phyloP scores from a whole-genome alignment of 1,140 invertebrate genomes.

The Hycleus cichorii region DNA sequence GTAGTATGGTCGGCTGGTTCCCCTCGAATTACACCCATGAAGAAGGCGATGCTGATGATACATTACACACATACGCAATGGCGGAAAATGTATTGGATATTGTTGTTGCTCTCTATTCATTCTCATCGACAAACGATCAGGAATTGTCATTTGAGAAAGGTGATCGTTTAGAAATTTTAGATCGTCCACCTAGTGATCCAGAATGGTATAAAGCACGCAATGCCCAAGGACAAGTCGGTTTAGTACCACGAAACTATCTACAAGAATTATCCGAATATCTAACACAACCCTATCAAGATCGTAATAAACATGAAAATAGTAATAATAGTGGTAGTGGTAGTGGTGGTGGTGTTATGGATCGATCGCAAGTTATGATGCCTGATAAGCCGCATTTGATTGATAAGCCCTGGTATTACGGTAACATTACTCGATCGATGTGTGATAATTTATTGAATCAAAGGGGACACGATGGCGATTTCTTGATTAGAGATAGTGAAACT shows the following conservation, averaged over 20 bases:
- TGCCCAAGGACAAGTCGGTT: conserved; percentile 79
- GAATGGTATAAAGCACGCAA: conserved; percentile 98
- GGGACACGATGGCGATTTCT: conserved; percentile 95
- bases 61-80: conserved; percentile 84
- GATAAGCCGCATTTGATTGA: conserved; percentile 65
- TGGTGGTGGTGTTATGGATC: conserved; percentile 20
- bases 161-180: conserved; percentile 89
- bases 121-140: conserved; percentile 91
- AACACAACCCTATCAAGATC: conserved; percentile 68
- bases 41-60: conserved; percentile 72
- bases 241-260: conserved; percentile 95
- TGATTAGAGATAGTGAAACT: conserved; percentile 97
- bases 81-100: conserved; percentile 90
- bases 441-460: conserved; percentile 89
- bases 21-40: conserved; percentile 95
- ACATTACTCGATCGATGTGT: conserved; percentile 89
- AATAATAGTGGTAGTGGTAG: background rate
- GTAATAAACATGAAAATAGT: conserved; percentile 44
- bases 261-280: conserved; percentile 84
- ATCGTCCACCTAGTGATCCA: conserved; percentile 90
- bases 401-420: conserved; percentile 95
- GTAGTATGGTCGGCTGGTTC: conserved; percentile 82
- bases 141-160: conserved; percentile 96
- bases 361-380: conserved; percentile 37
- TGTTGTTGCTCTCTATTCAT: conserved; percentile 89